phyloP scores from a whole-genome alignment of 2,797 vertebrate genomes.

The Alcedo atthis region DNA sequence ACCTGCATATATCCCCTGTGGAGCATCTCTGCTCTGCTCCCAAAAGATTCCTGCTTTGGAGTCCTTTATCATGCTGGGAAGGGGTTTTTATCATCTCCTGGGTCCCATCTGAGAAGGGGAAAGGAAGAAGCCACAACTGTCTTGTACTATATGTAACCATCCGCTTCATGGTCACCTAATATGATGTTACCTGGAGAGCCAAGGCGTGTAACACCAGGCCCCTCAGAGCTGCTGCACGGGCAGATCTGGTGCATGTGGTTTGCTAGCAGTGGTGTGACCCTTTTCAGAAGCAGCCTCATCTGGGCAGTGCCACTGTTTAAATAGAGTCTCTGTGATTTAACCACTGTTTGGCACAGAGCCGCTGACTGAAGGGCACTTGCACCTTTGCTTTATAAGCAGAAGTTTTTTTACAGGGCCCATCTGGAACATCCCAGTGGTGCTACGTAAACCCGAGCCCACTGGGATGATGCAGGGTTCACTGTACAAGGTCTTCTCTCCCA shows the following conservation, averaged over 20 bases:
- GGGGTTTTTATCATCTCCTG: not conserved
- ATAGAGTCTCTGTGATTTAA: not conserved
- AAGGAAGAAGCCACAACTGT: not conserved
- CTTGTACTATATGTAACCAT: not conserved
- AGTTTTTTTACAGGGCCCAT: not conserved
- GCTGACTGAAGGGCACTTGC: not conserved
- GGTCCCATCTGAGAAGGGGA: not conserved
- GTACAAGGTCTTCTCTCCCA: not conserved
- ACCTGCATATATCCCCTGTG: not conserved
- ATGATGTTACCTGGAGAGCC: not conserved
- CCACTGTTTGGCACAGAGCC: not conserved
- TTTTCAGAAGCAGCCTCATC: not conserved
- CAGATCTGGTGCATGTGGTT: not conserved
- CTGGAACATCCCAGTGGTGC: not conserved
- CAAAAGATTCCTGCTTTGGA: not conserved
- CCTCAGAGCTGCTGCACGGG: rapidly evolving
- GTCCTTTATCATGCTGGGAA: not conserved
- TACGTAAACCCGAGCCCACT: rapidly evolving
- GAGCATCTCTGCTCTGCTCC: not conserved
- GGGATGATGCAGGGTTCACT: not conserved
- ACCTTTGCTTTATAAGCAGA: not conserved
- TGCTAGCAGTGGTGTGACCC: not conserved
- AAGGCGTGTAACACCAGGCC: not conserved
- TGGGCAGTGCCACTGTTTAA: not conserved
- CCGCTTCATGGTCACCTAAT: not conserved